A percentile compares a stretch with the other conserved stretches of the same genome.
Evolutionary conservation across 2,113 vertebrate species (phyloP).

Genomic region (Sylvietta virens): DNA sequence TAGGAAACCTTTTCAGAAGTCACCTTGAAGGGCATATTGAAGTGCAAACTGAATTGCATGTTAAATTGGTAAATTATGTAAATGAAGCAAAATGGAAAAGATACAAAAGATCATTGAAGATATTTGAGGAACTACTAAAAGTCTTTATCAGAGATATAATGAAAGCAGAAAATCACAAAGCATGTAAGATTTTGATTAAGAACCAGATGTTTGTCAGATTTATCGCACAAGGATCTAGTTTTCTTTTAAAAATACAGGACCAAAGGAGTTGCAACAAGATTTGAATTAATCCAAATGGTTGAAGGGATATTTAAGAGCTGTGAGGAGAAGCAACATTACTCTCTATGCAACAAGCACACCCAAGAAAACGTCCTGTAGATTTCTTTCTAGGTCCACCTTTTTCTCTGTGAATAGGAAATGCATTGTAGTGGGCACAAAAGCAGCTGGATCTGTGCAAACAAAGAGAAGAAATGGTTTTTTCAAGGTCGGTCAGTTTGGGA

Average conservation of each 20-base stretch:
- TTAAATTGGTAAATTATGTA: neutral
- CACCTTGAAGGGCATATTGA: neutral
- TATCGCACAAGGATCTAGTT: neutral
- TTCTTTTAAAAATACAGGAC: neutral
- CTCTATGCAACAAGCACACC: rapidly evolving
- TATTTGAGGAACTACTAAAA: neutral
- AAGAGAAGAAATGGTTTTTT: neutral
- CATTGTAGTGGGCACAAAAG: neutral
- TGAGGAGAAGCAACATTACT: neutral
- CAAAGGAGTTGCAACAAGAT: neutral
- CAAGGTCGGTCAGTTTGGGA: neutral
- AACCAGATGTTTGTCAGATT: neutral
- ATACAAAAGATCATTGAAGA: neutral
- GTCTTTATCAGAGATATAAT: neutral
- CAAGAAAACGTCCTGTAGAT: neutral
- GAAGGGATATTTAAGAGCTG: neutral
- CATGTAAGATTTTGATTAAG: neutral
- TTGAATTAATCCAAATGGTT: neutral
- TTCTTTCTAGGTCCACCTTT: neutral
- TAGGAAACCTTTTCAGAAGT: constrained; percentile 15
- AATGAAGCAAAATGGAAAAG: neutral
- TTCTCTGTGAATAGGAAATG: neutral
- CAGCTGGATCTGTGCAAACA: neutral
- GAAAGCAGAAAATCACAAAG: neutral
- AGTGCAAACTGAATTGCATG: neutral